These are phyloP conservation scores for Lasiurus borealis DNA, from an alignment of 2,113 vertebrate species.

Conservation along the genomic window DNA sequence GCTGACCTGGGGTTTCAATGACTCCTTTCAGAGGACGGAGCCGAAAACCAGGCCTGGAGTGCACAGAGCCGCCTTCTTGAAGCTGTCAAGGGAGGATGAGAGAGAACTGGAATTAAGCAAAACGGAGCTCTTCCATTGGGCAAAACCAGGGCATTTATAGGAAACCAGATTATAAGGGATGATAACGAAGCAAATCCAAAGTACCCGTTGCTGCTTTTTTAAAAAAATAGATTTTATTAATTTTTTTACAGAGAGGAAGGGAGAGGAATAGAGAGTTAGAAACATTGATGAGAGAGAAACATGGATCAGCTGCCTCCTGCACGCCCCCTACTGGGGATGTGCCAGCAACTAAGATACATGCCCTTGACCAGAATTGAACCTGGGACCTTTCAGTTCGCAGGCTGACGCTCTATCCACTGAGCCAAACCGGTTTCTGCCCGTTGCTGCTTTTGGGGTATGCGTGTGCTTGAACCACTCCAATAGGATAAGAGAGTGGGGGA, in stretches of 20 bases:
- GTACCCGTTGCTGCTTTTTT: neutral
- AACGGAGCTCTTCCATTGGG: neutral
- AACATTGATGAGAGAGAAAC: too few relatives aligned
- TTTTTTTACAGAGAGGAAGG: too few relatives aligned
- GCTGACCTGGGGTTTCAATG: conserved; percentile 38
- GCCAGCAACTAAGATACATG: too few relatives aligned
- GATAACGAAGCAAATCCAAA: neutral
- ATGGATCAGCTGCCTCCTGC: too few relatives aligned
- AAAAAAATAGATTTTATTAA: too few relatives aligned
- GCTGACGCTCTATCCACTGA: too few relatives aligned
- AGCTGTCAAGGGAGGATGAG: neutral
- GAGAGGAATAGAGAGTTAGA: too few relatives aligned
- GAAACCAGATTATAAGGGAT: neutral
- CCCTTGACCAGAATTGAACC: too few relatives aligned
- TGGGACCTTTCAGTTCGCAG: too few relatives aligned
- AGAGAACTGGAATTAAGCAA: neutral
- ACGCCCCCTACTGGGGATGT: too few relatives aligned
- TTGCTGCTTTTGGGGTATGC: neutral
- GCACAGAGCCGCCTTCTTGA: conserved; percentile 26
- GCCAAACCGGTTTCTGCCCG: neutral
- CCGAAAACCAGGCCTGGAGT: conserved; percentile 53
- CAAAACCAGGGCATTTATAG: too few relatives aligned
- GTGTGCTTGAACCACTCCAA: neutral
- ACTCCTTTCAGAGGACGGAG: conserved; percentile 66
- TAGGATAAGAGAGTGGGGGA: neutral